A percentile compares a stretch with the other conserved stretches of the same genome.
Evolutionary conservation across 2,797 vertebrate genomes (phyloP).

Genomic region (Thamnophis elegans): DNA sequence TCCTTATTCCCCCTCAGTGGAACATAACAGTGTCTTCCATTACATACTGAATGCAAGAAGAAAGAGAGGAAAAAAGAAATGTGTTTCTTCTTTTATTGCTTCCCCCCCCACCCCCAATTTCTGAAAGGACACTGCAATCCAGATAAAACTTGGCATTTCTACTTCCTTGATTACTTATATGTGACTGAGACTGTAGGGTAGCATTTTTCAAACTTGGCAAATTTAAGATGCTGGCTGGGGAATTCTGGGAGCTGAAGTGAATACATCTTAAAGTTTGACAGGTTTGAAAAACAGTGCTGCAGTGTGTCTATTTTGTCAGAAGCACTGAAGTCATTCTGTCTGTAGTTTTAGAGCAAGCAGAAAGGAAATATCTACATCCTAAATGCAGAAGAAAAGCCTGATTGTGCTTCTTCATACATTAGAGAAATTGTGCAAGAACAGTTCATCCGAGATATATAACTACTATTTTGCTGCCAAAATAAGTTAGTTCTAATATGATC

Average conservation of each 20-base stretch:
- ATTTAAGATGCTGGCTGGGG: not conserved
- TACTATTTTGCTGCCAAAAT: conserved; percentile 42
- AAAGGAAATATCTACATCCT: conserved; percentile 23
- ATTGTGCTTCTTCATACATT: conserved; percentile 35
- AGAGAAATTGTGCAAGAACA: conserved; percentile 53
- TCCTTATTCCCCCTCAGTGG: not conserved
- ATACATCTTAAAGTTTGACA: not conserved
- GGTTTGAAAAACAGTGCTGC: not conserved
- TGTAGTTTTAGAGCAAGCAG: conserved; percentile 8
- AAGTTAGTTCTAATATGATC: conserved; percentile 41
- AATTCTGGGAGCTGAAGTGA: not conserved
- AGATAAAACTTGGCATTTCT: not conserved
- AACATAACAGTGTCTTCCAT: not conserved
- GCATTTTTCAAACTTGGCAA: not conserved
- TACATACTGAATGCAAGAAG: not conserved
- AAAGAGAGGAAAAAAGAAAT: not conserved
- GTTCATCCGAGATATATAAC: conserved; percentile 47
- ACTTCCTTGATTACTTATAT: not conserved
- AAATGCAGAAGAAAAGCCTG: conserved; percentile 43
- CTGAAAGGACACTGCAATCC: not conserved
- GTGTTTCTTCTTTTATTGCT: not conserved
- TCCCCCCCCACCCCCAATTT: not conserved
- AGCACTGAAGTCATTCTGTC: conserved; percentile 9
- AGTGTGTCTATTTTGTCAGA: not conserved
- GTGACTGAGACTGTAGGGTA: not conserved